Evolutionary conservation across 2,797 vertebrate species (phyloP).

Genomic region (Halcyon leucocephala): DNA sequence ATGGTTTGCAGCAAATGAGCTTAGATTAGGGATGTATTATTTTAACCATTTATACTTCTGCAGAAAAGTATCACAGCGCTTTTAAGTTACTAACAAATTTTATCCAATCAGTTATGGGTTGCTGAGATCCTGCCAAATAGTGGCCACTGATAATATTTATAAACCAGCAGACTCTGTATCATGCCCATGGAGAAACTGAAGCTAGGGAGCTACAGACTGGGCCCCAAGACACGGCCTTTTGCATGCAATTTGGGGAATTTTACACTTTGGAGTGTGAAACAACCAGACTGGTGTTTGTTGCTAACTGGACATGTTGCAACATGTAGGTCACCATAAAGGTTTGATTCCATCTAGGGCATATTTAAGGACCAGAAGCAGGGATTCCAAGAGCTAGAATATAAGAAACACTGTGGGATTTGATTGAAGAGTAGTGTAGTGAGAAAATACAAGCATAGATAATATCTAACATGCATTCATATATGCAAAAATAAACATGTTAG

Average conservation of each 20-base stretch:
- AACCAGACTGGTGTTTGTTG: neutral
- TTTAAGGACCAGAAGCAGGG: neutral
- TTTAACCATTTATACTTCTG: neutral
- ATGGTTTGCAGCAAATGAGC: neutral
- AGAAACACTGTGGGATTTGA: neutral
- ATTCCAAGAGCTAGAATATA: neutral
- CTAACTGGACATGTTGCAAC: neutral
- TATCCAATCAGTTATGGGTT: neutral
- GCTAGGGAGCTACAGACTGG: neutral
- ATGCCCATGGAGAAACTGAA: neutral
- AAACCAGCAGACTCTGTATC: neutral
- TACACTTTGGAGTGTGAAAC: neutral
- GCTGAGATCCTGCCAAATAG: neutral
- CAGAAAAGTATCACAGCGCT: neutral
- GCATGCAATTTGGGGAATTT: neutral
- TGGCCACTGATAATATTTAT: neutral
- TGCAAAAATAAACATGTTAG: neutral
- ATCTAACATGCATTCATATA: neutral
- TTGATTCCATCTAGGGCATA: neutral
- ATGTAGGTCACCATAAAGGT: neutral
- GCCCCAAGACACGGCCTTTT: neutral
- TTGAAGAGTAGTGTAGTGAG: neutral
- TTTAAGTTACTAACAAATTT: neutral
- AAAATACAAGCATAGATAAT: neutral
- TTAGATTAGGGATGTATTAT: neutral